Conservation (phyloP, 1,140 invertebrate genomes). For the Vanessa tameamea region DNA sequence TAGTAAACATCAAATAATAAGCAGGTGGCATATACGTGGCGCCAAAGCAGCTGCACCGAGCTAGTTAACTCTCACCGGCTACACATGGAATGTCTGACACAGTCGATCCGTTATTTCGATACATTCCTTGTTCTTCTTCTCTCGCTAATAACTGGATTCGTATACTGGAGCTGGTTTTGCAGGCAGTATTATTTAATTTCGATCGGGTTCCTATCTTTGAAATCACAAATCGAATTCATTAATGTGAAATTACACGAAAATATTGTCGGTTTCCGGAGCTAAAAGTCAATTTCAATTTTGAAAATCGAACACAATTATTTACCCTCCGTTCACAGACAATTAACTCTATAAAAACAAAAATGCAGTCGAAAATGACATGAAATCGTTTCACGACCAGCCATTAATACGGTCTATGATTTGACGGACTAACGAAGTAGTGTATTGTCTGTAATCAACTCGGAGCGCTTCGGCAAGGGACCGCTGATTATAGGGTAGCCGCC, state of each 20-base stretch:
- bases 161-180: neutral
- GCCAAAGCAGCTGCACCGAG: constrained; percentile 28
- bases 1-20: neutral
- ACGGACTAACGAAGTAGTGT: constrained; percentile 68
- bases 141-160: neutral
- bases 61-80: constrained; percentile 29
- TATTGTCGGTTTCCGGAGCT: neutral
- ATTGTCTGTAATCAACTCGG: constrained; percentile 59
- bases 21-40: constrained; percentile 25
- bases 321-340: constrained; percentile 58
- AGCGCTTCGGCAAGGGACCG: constrained; percentile 42
- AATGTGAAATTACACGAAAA: neutral
- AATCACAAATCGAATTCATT: neutral
- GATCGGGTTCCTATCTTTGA: too few species aligned
- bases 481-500: constrained; percentile 73
- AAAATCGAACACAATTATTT: constrained; percentile 10
- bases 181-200: neutral
- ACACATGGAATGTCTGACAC: constrained; percentile 16
- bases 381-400: constrained; percentile 48
- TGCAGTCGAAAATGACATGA: constrained; percentile 59
- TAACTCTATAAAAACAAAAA: constrained; percentile 41
- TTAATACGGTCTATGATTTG: constrained; percentile 65
- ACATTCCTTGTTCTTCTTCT: constrained; percentile 16
- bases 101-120: constrained; percentile 28
- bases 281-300: neutral